Evolutionary conservation across 1,140 invertebrate genomes (phyloP), one percentile per base, ranked within the genome.

Genomic region (Magallana ariakensis): DNA sequence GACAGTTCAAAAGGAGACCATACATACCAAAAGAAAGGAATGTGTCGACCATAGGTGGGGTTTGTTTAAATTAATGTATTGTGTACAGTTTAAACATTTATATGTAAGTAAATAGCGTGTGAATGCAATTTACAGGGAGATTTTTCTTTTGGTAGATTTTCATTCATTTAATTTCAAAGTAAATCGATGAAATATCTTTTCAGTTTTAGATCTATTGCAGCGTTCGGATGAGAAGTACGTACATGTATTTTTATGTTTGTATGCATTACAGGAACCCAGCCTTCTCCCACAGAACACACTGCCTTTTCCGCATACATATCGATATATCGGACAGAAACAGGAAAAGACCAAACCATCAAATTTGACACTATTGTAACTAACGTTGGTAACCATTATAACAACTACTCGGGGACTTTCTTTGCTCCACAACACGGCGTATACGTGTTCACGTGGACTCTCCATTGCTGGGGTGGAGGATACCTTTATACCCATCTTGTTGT

Each of bases 301-400:
- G 80, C 80, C 13, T 82, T 82, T 82, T 82, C 46, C 8, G 33
- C 80, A 5, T 82, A 82, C 33, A 55, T 82, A 19, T 55, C 80
- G 13, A 54, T 22, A 22, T 10, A 82, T 82, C n/a, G 11, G 54
- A 56, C 46, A n/a, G 9, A 22, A 4, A 19, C 54, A 9, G 54
- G 19, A 55, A 53, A 54, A 54, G 55, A 60, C 57, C 16, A 22
- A 15, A 84, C 58, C n/a, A 33, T 84, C 11, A 57, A 60, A 33
- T 84, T 84, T 19, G 83, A 84, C 26, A 84, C n/a, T 26, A 60
- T 84, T 16, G 83, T 84, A 15, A 84, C 83, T 2, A 84, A 84
- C 26, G 22, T 84, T 10, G 83, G 83, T 13, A 46, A 16, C 26
- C 83, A 84, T 16, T 84, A 84, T 19, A 84, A 62, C 13, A 13